These are phyloP conservation scores for Hycleus phaleratus DNA, from an alignment of 1,140 invertebrate genomes.

Conservation along the genomic window DNA sequence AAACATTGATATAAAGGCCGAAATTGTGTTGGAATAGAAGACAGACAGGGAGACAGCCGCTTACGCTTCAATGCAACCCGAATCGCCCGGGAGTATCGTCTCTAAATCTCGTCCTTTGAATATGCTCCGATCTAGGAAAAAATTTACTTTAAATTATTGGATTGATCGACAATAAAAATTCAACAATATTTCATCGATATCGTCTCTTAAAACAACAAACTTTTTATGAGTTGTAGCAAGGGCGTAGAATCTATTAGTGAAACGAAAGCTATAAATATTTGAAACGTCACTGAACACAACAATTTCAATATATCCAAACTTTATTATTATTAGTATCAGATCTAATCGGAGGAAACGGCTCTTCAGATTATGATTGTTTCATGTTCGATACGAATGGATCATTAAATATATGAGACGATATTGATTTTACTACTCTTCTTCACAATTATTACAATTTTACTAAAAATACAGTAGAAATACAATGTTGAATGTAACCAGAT, in stretches of 20 bases:
- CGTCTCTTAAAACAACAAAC: neutral
- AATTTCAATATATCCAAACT: neutral
- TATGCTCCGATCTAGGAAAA: too few species aligned
- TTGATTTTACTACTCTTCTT: neutral
- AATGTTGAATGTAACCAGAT: slow-evolving; percentile 2
- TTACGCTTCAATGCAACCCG: too few species aligned
- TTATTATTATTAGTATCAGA: slow-evolving; percentile 3
- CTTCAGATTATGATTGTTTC: slow-evolving; percentile 11
- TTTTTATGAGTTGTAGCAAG: slow-evolving; percentile 9
- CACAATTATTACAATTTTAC: neutral
- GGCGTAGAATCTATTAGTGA: slow-evolving; percentile 1
- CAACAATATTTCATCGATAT: slow-evolving; percentile 12
- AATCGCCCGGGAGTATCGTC: too few species aligned
- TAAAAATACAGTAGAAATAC: neutral
- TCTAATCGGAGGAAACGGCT: slow-evolving; percentile 8
- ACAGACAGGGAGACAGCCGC: too few species aligned
- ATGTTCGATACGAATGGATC: neutral
- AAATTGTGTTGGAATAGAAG: too few species aligned
- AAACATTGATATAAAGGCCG: slow-evolving; percentile 6
- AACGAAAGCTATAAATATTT: slow-evolving; percentile 22
- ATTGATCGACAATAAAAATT: too few species aligned
- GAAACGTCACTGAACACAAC: slow-evolving; percentile 14
- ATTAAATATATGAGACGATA: neutral
- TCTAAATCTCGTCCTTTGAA: too few species aligned
- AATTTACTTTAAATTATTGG: too few species aligned